Conservation (phyloP, 1,140 invertebrate genomes). For the Caerostris extrusa region DNA sequence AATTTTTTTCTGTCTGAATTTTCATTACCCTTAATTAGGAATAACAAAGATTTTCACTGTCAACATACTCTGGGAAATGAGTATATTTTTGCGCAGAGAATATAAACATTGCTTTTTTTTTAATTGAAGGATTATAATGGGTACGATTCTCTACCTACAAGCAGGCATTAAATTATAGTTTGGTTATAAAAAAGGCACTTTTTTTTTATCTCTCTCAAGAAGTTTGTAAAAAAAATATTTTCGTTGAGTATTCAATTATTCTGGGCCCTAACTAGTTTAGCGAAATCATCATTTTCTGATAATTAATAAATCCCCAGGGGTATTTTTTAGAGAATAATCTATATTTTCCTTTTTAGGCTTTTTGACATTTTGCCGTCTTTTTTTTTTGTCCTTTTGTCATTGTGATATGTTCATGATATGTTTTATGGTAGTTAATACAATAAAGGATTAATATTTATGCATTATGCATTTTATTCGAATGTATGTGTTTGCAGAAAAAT, state of each 20-base stretch:
- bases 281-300: slow-evolving; percentile 6
- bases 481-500: too few species aligned
- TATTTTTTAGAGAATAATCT: not conserved
- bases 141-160: not conserved
- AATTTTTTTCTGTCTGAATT: not conserved
- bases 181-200: not conserved
- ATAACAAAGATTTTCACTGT: slow-evolving; percentile 38
- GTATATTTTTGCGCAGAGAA: not conserved
- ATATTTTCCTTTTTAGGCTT: too few species aligned
- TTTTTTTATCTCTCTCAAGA: not conserved
- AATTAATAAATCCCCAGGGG: slow-evolving; percentile 4
- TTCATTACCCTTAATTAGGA: slow-evolving; percentile 29
- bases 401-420: too few species aligned
- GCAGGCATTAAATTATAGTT: not conserved
- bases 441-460: too few species aligned
- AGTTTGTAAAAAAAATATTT: not conserved
- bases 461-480: too few species aligned
- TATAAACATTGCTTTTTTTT: not conserved
- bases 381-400: too few species aligned
- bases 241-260: slow-evolving; percentile 12
- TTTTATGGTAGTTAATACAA: too few species aligned
- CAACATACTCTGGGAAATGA: not conserved
- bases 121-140: not conserved
- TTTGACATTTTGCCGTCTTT: too few species aligned
- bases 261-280: not conserved